A percentile compares a stretch with the other conserved stretches of the same genome.
phyloP scores from a whole-genome alignment of 2,797 vertebrate species.

The Margarornis squamiger region DNA sequence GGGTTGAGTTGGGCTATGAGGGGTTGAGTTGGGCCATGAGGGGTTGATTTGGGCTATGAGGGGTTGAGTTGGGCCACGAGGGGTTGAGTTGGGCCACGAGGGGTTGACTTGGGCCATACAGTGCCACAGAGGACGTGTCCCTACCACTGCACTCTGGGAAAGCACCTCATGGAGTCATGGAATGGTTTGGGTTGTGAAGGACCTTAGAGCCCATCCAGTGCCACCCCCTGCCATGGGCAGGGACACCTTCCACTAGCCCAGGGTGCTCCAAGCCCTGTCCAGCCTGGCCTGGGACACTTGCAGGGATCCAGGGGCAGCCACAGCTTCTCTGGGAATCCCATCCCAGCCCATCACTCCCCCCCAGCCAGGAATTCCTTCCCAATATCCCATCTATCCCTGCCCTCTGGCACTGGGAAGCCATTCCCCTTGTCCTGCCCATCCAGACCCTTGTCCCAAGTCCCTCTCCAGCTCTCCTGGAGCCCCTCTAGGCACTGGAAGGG shows the following conservation, averaged over 20 bases:
- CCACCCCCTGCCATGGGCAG: not conserved
- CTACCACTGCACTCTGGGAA: not conserved
- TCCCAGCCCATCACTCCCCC: not conserved
- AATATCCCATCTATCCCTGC: fast-evolving
- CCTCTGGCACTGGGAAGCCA: not conserved
- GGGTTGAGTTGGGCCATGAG: fast-evolving
- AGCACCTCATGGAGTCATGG: not conserved
- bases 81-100: no score
- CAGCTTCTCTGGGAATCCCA: not conserved
- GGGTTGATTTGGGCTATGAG: not conserved
- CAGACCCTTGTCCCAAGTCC: not conserved
- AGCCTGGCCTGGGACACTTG: fast-evolving
- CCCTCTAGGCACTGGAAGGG: fast-evolving
- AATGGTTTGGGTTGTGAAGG: not conserved
- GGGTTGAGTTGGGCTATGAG: no score
- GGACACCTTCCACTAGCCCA: fast-evolving
- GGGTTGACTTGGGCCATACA: fast-evolving
- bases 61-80: not conserved
- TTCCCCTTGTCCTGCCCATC: not conserved
- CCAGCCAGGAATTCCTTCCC: fast-evolving
- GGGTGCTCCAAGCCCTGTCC: not conserved
- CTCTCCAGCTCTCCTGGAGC: not conserved
- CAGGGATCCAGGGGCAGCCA: not conserved
- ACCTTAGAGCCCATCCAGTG: fast-evolving
- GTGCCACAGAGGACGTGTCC: fast-evolving